These are phyloP conservation scores for Gobio occitaniae DNA, from an alignment of 2,797 vertebrate species.

Conservation along the genomic window DNA sequence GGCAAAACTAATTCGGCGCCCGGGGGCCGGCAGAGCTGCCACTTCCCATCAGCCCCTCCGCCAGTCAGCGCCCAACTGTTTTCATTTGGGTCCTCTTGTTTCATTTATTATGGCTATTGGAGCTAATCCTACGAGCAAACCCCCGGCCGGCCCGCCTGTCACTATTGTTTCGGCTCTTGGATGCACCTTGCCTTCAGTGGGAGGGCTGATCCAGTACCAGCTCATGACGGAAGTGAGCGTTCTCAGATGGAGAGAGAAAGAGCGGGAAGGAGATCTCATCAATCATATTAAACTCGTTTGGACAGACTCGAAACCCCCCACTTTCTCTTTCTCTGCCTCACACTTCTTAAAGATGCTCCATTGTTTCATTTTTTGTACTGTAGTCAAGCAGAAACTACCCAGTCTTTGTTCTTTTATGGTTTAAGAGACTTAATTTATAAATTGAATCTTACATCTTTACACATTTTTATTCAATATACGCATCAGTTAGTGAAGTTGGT, in stretches of 20 bases:
- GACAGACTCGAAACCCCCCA: conserved; percentile 39
- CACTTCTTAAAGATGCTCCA: conserved; percentile 15
- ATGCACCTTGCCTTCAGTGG: conserved; percentile 53
- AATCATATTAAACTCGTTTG: conserved; percentile 57
- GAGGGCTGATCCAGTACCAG: conserved; percentile 33
- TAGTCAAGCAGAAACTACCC: neutral
- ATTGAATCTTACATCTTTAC: neutral
- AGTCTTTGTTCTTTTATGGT: neutral
- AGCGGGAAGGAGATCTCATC: conserved; percentile 48
- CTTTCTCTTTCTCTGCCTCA: conserved; percentile 1
- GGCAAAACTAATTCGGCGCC: conserved; percentile 83
- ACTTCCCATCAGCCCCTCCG: conserved; percentile 84
- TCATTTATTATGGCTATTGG: conserved; percentile 86
- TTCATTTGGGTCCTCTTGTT: conserved; percentile 81
- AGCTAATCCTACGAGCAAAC: conserved; percentile 75
- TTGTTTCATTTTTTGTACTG: conserved; percentile 33
- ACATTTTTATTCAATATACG: neutral
- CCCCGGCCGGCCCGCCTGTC: conserved; percentile 65
- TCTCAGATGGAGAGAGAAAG: conserved; percentile 42
- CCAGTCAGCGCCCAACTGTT: conserved; percentile 77
- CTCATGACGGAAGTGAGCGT: conserved; percentile 48
- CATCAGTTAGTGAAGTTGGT: neutral
- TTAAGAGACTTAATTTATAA: neutral
- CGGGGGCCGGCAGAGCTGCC: conserved; percentile 79
- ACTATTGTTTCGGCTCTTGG: conserved; percentile 65